phyloP scores from a whole-genome alignment of 2,888 invertebrate species.

The Eupithecia centaureata region DNA sequence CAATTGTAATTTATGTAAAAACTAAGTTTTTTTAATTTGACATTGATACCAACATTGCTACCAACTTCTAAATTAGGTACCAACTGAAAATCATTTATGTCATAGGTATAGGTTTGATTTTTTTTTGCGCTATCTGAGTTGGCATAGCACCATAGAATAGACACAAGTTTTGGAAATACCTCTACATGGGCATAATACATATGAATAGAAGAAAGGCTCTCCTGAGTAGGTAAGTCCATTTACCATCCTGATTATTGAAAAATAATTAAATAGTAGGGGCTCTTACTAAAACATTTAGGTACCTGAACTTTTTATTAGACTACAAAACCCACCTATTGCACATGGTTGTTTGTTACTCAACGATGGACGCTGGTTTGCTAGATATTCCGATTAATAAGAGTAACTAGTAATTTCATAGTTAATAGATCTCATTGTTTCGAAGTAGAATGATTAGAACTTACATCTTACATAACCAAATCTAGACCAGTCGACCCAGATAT shows the following conservation, averaged over 20 bases:
- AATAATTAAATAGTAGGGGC: not conserved
- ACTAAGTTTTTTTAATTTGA: too few species aligned
- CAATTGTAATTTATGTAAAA: too few species aligned
- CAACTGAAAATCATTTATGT: too few species aligned
- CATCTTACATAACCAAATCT: slow-evolving; percentile 31
- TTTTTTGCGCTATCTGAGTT: too few species aligned
- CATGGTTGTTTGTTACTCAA: not conserved
- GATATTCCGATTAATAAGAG: not conserved
- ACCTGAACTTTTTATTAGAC: not conserved
- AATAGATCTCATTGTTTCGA: slow-evolving; percentile 18
- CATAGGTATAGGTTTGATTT: too few species aligned
- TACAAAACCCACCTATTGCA: not conserved
- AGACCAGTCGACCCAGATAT: slow-evolving; percentile 32
- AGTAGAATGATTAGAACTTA: slow-evolving; percentile 25
- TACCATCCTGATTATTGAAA: too few species aligned
- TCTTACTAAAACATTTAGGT: not conserved
- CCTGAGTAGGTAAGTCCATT: too few species aligned
- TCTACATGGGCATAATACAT: not conserved
- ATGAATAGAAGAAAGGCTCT: too few species aligned
- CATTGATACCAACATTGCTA: too few species aligned
- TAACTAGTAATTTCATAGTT: slow-evolving; percentile 1
- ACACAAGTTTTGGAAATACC: too few species aligned
- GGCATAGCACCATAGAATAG: too few species aligned
- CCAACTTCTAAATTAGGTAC: too few species aligned
- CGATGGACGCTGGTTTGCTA: not conserved